A percentile compares a stretch with the other conserved stretches of the same genome.
Conservation (phyloP, 2,113 vertebrate genomes). For the Vombatus ursinus region DNA sequence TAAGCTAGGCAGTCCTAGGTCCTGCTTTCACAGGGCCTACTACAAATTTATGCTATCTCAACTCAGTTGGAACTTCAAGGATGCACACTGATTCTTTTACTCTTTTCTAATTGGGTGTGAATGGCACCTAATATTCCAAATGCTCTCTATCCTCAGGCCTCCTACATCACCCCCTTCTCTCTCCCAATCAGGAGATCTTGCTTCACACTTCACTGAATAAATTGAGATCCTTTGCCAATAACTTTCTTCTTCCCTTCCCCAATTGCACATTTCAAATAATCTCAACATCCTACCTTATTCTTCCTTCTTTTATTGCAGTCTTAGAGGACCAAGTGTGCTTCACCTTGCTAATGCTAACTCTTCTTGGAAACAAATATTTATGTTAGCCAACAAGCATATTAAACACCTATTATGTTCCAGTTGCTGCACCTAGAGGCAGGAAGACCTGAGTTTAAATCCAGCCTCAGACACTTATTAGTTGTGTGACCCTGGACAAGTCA, state of each 20-base stretch:
- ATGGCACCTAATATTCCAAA: neutral
- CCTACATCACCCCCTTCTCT: neutral
- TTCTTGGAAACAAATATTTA: neutral
- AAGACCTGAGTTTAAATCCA: neutral
- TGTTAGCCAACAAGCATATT: neutral
- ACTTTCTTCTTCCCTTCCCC: neutral
- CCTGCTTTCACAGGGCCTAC: neutral
- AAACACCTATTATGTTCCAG: neutral
- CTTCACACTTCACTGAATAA: neutral
- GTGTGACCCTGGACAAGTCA: neutral
- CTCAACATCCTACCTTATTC: neutral
- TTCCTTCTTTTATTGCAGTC: neutral
- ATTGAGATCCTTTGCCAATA: neutral
- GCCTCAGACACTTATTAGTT: neutral
- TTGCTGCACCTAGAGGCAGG: neutral
- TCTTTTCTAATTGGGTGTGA: neutral
- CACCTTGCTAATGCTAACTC: neutral
- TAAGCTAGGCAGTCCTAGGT: neutral
- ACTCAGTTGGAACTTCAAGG: neutral
- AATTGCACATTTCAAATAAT: neutral
- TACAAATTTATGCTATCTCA: neutral
- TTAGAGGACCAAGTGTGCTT: neutral
- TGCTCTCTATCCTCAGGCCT: neutral
- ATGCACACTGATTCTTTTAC: neutral
- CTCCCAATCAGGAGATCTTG: neutral